These are phyloP conservation scores for Aporrectodea caliginosa DNA, from an alignment of 1,140 invertebrate genomes.

Conservation along the genomic window DNA sequence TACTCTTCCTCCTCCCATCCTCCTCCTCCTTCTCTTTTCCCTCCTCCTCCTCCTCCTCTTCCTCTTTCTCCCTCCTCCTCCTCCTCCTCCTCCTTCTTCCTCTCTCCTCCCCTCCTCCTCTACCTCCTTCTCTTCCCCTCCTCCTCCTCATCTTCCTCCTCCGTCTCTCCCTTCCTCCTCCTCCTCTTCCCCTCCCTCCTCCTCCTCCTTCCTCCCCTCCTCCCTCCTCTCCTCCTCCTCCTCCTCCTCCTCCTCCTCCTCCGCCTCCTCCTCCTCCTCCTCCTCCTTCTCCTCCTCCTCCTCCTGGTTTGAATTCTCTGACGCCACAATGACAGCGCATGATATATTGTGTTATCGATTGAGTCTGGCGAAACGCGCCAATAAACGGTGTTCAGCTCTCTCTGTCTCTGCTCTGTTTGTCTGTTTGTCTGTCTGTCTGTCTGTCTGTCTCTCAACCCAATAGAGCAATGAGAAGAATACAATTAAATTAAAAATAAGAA, in stretches of 20 bases:
- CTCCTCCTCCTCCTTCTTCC: slow-evolving; percentile 8
- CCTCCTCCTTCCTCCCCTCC: slow-evolving; percentile 9
- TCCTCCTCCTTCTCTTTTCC: neutral
- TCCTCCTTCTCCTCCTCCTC: neutral
- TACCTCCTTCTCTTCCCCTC: neutral
- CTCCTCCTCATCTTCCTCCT: too few relatives aligned
- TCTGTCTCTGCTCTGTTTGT: too few relatives aligned
- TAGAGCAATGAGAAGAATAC: too few relatives aligned
- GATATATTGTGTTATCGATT: too few relatives aligned
- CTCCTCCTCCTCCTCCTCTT: neutral
- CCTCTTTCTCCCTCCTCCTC: slow-evolving; percentile 16
- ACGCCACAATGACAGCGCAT: too few relatives aligned
- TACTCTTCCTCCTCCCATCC: too few relatives aligned
- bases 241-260: slow-evolving; percentile 14
- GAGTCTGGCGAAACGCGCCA: too few relatives aligned
- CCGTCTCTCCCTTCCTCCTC: slow-evolving; percentile 1
- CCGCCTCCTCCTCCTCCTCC: too few relatives aligned
- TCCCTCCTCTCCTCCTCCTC: neutral
- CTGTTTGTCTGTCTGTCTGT: too few relatives aligned
- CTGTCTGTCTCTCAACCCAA: too few relatives aligned
- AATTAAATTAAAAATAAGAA: too few relatives aligned
- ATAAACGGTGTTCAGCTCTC: too few relatives aligned
- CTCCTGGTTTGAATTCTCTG: neutral
- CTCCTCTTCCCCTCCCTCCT: neutral
- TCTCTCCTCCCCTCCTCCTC: slow-evolving; percentile 4